Base-by-base conservation (phyloP, 2,113 vertebrate species). In the Macrotus californicus region DNA sequence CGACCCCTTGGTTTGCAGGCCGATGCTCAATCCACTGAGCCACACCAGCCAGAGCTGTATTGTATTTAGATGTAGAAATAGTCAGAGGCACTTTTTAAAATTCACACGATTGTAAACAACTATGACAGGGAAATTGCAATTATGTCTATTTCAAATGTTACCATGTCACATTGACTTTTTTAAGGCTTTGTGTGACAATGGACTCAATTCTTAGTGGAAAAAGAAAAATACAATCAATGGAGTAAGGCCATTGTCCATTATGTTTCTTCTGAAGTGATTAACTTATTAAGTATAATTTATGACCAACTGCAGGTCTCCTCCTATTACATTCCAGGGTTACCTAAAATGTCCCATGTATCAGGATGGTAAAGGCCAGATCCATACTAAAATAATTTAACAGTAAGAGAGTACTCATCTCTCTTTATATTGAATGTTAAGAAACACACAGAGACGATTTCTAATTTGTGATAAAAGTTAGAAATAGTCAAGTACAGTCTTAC, bases 401-500 rank as follows among this genome's bases (percentile, higher is more conserved):
- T 69, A 87, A 43, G 41, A 31, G n/a, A 73, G 9, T 76, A 6
- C 18, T 92, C 21, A 50, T 93, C 50, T 85, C 22, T 92, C 29
- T 87, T 77, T 89, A 79, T 22, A 48, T 2, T 52, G 43, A 64
- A 72, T 61, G 34, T 46, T 22, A 85, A 52, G n/a, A 85, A 89
- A 93, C 13, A n/a, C 8, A 67, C 26, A 72, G 34, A 76, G 12
- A 67, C 50, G 21, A 18, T 76, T 77, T 89, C 24, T 70, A 84
- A 77, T 41, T 66, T 69, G 19, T 52, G 61, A 88, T 41, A 70
- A 88, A 88, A 83, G 43, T 92, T 88, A 95, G 67, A 88, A 94
- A 92, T 31, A 43, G 43, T 72, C 61, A 83, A 48, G 24, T 43
- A 21, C 16, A 56, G 7, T 88, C 36, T 88, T 52, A 77, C 36